These are phyloP conservation scores for Cynoglossus semilaevis DNA, from an alignment of 2,113 vertebrate species.

Conservation along the genomic window DNA sequence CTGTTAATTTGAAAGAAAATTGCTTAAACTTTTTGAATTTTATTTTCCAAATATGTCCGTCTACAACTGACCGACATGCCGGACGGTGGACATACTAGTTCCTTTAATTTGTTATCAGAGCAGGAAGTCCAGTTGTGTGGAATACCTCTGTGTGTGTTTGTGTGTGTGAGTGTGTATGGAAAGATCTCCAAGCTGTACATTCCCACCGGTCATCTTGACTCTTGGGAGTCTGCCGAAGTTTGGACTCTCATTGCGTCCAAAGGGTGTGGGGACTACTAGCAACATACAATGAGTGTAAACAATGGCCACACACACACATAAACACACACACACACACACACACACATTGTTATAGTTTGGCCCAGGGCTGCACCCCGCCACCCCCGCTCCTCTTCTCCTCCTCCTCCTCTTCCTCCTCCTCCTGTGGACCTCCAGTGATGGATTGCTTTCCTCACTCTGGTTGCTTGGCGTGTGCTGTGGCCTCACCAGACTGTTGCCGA, in stretches of 20 bases:
- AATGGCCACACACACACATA: constrained; percentile 66
- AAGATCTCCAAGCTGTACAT: constrained; percentile 32
- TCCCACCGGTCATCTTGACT: constrained; percentile 44
- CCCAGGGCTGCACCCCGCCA: constrained; percentile 19
- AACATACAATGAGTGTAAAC: constrained; percentile 56
- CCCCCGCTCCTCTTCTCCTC: background rate
- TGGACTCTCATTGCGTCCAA: constrained; percentile 53
- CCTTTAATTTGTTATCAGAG: constrained; percentile 19
- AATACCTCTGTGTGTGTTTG: constrained; percentile 22
- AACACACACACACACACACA: constrained; percentile 66
- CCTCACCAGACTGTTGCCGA: constrained; percentile 46
- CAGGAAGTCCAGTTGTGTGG: constrained; percentile 19
- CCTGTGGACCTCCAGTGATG: constrained; percentile 50
- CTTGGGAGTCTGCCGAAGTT: constrained; percentile 43
- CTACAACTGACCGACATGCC: too few relatives aligned
- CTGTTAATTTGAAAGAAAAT: background rate
- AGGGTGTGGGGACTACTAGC: constrained; percentile 55
- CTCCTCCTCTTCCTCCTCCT: constrained; percentile 24
- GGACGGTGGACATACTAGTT: too few relatives aligned
- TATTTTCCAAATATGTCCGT: too few relatives aligned
- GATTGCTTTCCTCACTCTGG: constrained; percentile 67
- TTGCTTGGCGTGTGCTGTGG: constrained; percentile 54
- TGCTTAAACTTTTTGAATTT: background rate
- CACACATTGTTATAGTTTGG: constrained; percentile 60
- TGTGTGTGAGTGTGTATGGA: constrained; percentile 15